Conservation (phyloP, 2,888 invertebrate genomes). For the Notodonta dromedarius region DNA sequence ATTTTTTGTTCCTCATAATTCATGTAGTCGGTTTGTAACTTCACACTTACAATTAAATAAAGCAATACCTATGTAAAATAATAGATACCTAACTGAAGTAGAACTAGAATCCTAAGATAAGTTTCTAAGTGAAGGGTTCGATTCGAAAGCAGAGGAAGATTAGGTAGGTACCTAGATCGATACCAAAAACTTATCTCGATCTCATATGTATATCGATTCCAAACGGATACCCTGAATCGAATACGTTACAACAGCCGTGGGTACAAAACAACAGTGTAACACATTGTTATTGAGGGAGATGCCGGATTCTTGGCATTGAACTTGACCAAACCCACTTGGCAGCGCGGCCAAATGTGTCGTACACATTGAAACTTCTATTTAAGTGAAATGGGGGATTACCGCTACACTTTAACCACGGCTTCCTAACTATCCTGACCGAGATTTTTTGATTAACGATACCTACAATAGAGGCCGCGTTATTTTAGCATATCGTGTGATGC, state of each 20-base stretch:
- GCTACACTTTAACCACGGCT: constrained; percentile 13
- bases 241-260: constrained; percentile 37
- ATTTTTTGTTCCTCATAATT: no score
- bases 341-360: constrained; percentile 64
- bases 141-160: background rate
- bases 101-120: no score
- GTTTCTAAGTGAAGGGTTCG: no score
- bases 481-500: background rate
- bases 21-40: no score
- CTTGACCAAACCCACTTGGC: constrained; percentile 74
- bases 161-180: background rate
- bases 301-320: constrained; percentile 78
- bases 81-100: no score
- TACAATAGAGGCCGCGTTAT: background rate
- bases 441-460: constrained; percentile 2
- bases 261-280: constrained; percentile 50
- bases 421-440: constrained; percentile 21
- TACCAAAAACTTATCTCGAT: background rate
- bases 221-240: constrained; percentile 37
- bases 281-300: constrained; percentile 50
- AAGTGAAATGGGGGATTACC: constrained; percentile 16
- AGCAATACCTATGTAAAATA: no score
- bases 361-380: constrained; percentile 37
- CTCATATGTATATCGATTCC: constrained; percentile 20
- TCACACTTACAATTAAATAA: no score